phyloP scores from a whole-genome alignment of 2,113 vertebrate species.

The Gadus macrocephalus region DNA sequence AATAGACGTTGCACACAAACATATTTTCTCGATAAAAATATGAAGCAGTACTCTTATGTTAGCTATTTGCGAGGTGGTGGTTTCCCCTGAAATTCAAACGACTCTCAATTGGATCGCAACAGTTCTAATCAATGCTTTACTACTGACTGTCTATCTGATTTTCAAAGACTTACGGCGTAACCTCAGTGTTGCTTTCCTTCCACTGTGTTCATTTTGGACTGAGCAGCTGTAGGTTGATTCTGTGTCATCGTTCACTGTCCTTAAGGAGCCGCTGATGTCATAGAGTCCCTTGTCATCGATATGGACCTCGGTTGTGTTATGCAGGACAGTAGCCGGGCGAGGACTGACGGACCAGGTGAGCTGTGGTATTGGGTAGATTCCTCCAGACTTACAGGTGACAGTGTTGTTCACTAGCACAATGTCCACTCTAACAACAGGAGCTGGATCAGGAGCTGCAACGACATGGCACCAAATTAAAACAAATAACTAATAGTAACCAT shows the following conservation, averaged over 20 bases:
- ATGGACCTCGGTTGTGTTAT: neutral
- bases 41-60: too few species aligned
- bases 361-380: slow-evolving; percentile 44
- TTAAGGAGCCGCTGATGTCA: slow-evolving; percentile 41
- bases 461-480: too few species aligned
- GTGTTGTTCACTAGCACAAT: slow-evolving; percentile 17
- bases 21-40: too few species aligned
- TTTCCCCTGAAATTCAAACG: too few species aligned
- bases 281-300: slow-evolving; percentile 27
- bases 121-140: neutral
- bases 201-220: neutral
- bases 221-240: neutral
- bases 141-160: neutral
- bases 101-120: slow-evolving; percentile 3
- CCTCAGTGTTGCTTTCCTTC: slow-evolving; percentile 20
- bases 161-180: slow-evolving; percentile 13
- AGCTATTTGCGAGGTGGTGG: too few species aligned
- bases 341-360: slow-evolving; percentile 47
- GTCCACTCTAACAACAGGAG: slow-evolving; percentile 36
- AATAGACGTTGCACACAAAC: too few species aligned
- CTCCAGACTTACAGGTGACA: slow-evolving; percentile 50
- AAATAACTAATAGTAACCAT: too few species aligned
- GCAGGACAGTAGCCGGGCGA: neutral
- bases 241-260: accelerated
- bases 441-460: too few species aligned